Evolutionary conservation across 2,797 vertebrate genomes (phyloP), one percentile per base, ranked within the genome.

Genomic region (Podarcis lilfordi): DNA sequence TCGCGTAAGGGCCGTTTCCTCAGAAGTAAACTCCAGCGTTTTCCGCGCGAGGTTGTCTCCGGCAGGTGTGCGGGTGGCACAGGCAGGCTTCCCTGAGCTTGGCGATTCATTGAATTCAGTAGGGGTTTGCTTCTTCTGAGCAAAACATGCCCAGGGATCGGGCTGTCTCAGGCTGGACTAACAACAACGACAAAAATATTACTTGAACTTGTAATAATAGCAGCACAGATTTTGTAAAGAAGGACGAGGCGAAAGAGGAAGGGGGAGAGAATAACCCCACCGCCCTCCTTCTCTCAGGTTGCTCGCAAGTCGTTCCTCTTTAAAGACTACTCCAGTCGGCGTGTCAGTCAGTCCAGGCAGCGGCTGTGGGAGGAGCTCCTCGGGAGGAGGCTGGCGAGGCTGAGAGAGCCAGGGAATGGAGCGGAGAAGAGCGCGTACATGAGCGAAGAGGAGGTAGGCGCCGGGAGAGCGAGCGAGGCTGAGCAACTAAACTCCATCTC

Each of bases 341-440:
- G 93, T 87, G 95, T 93, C 94, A 86, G 90, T 92, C 94, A 91
- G 92, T 86, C 80, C 85, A 50, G 77, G 68, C 92, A 37, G 80
- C 86, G 43, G 88, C 89, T 83, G 95, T 94, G 93, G 94, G 94
- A 92, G 95, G 95, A 96, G 95, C 95, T 86, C 88, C 92, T 88
- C 89, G 35, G 61, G 93, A 93, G 94, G 93, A 89, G 90, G 95
- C 91, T 68, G 89, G 75, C 93, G 89, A 91, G 92, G 88, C 85
- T 95, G 93, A 82, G 75, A 83, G 92, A 89, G 92, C 89, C 90
- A 45, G 92, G 91, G 92, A 92, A 85, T 86, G 94, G 90, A 95
- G 94, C 92, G 89, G 92, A 91, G 90, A 86, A 69, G 92, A 90
- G 91, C 32, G 80, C 85, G 88, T 72, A 91, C 89, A 32, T 68